Percentiles rank a stretch among this genome's conserved stretches.
These are phyloP conservation scores for Synaphobranchus kaupii DNA, from an alignment of 2,797 vertebrate genomes.

Conservation along the genomic window DNA sequence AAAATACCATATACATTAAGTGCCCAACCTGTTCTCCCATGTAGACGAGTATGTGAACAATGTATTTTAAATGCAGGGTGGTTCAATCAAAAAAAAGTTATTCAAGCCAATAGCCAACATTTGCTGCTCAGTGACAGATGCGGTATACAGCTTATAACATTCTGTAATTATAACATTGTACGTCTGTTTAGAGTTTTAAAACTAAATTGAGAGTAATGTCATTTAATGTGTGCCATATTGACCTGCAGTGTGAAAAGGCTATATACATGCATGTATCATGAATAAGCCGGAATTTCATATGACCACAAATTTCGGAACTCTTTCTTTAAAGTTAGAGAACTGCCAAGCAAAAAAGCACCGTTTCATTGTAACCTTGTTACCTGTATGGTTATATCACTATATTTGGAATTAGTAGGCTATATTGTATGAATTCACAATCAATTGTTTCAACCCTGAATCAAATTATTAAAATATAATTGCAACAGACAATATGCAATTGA, in stretches of 20 bases:
- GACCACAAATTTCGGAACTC: background rate
- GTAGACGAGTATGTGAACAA: conserved; percentile 41
- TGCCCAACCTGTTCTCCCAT: conserved; percentile 56
- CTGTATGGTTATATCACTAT: background rate
- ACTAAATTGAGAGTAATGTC: background rate
- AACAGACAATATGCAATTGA: background rate
- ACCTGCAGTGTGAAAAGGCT: background rate
- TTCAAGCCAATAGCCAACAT: conserved; percentile 45
- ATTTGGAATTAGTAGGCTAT: background rate
- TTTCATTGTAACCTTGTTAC: background rate
- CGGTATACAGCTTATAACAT: background rate
- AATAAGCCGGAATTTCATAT: background rate
- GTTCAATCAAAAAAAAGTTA: conserved; percentile 61
- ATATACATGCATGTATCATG: background rate
- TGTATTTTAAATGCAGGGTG: conserved; percentile 58
- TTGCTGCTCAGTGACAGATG: background rate
- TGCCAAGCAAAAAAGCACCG: background rate
- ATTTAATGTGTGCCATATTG: background rate
- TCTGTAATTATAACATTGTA: background rate
- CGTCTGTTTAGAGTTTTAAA: background rate
- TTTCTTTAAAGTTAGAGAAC: background rate
- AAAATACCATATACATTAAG: conserved; percentile 41
- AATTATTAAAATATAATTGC: background rate
- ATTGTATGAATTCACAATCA: background rate
- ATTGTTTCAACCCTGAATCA: background rate